These are phyloP conservation scores for Tangachromis dhanisi DNA, from an alignment of 2,113 vertebrate genomes.

Conservation along the genomic window DNA sequence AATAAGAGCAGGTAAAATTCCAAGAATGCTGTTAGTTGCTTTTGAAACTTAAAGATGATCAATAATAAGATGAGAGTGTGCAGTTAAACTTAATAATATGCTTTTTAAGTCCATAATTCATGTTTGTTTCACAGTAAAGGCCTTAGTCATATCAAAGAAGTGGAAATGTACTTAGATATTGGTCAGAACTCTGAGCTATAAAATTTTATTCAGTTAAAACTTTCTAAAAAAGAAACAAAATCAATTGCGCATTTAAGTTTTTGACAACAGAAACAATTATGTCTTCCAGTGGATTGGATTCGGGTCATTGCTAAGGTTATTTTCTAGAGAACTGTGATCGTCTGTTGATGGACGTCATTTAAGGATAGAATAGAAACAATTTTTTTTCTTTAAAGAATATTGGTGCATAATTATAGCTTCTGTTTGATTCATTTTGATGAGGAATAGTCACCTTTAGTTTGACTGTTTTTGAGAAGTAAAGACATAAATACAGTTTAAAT, in stretches of 20 bases:
- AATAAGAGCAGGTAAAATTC: conserved; percentile 31
- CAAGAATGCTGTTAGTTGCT: conserved; percentile 20
- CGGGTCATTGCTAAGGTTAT: neutral
- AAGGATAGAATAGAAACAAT: neutral
- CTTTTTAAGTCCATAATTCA: conserved; percentile 6
- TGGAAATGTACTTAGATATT: neutral
- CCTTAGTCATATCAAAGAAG: neutral
- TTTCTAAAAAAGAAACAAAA: neutral
- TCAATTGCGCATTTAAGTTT: neutral
- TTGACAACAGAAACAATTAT: neutral
- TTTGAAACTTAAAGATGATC: conserved; percentile 34
- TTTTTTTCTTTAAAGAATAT: neutral
- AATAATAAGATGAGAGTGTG: conserved; percentile 31
- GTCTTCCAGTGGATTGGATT: neutral
- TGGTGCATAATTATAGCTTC: neutral
- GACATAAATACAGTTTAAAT: neutral
- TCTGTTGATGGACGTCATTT: neutral
- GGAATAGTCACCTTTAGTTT: neutral
- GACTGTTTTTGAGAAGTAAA: neutral
- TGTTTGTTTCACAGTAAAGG: neutral
- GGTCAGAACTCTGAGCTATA: neutral
- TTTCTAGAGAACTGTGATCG: neutral
- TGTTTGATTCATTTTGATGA: neutral
- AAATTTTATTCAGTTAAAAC: neutral
- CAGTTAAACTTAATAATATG: conserved; percentile 31